These are phyloP conservation scores for Dichetophora obliterata DNA, from an alignment of 2,888 invertebrate genomes.

Conservation along the genomic window DNA sequence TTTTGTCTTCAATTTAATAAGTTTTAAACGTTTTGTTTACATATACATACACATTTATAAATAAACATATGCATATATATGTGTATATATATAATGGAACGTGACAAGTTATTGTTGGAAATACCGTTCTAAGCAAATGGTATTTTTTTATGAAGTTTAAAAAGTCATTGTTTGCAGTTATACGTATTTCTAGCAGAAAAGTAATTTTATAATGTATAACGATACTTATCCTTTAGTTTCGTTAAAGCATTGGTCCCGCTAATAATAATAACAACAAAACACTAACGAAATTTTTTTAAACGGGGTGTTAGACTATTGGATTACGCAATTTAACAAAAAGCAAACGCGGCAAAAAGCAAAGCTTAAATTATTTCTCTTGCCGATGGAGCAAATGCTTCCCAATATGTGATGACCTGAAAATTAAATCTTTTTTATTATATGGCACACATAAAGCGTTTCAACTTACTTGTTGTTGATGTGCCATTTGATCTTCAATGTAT, in stretches of 20 bases:
- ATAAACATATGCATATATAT: too few species aligned
- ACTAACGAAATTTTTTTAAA: background rate
- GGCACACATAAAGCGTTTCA: background rate
- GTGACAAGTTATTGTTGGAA: background rate
- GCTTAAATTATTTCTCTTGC: slow-evolving; percentile 90
- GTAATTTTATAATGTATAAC: background rate
- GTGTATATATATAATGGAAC: slow-evolving; percentile 6
- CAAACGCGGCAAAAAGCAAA: background rate
- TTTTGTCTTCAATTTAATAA: background rate
- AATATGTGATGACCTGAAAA: slow-evolving; percentile 64
- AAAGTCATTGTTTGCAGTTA: too few species aligned
- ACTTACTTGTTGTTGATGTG: slow-evolving; percentile 91
- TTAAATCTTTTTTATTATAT: slow-evolving; percentile 21
- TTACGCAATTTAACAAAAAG: background rate
- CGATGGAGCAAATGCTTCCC: slow-evolving; percentile 97
- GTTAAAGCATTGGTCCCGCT: slow-evolving; percentile 58
- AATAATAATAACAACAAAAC: background rate
- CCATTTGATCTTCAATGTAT: slow-evolving; percentile 94
- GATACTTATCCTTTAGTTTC: background rate
- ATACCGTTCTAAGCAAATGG: background rate
- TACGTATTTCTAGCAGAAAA: too few species aligned
- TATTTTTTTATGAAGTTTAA: background rate
- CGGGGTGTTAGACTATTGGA: background rate
- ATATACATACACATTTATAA: too few species aligned
- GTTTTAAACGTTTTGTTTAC: background rate